Conservation (phyloP, 2,113 vertebrate species). For the Pelmatolapia mariae region DNA sequence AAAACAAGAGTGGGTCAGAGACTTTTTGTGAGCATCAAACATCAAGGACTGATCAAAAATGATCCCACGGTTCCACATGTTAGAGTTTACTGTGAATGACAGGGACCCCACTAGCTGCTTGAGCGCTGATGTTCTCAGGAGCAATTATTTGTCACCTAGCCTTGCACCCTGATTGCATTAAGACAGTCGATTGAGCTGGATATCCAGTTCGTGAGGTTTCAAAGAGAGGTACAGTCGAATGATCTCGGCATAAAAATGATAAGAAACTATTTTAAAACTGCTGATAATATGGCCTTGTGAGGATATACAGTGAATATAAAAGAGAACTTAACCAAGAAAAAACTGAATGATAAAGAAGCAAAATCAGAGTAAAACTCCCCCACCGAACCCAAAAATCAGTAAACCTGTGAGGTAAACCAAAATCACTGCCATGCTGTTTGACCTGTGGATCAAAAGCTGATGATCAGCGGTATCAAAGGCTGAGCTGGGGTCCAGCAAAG, state of each 20-base stretch:
- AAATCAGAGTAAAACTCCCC: not conserved
- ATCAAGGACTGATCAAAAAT: not conserved
- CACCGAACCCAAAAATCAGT: not conserved
- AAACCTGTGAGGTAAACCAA: not conserved
- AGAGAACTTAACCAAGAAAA: not conserved
- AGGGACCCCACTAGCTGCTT: not conserved
- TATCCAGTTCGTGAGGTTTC: not conserved
- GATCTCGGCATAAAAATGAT: not conserved
- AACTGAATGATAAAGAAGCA: not conserved
- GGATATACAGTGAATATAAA: not conserved
- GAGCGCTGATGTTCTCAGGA: not conserved
- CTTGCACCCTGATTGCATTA: not conserved
- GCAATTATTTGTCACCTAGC: not conserved
- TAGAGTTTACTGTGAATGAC: not conserved
- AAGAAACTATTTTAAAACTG: not conserved
- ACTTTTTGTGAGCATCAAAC: not conserved
- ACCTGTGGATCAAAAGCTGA: not conserved
- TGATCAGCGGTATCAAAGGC: not conserved
- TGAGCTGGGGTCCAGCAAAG: not conserved
- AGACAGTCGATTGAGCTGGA: not conserved
- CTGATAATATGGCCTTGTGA: not conserved
- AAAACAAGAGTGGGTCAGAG: not conserved
- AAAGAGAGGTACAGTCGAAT: fast-evolving
- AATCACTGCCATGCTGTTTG: not conserved
- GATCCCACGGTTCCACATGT: not conserved